A percentile compares a stretch with the other conserved stretches of the same genome.
These are phyloP conservation scores for Papilio demoleus DNA, from an alignment of 2,888 invertebrate genomes.

Conservation along the genomic window DNA sequence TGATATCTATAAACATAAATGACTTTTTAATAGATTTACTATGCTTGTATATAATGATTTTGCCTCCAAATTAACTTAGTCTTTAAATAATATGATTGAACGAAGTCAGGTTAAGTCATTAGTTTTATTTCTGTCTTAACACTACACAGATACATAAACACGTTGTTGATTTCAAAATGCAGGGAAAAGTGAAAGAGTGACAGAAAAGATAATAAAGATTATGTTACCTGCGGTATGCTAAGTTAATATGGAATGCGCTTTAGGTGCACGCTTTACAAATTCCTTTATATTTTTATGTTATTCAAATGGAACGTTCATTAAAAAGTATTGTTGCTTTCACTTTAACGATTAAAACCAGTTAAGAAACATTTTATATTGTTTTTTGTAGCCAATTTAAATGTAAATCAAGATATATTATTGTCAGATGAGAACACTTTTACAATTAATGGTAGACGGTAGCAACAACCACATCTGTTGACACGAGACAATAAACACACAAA, in stretches of 20 bases:
- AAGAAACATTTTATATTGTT: too few relatives aligned
- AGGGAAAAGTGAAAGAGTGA: neutral
- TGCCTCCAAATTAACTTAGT: neutral
- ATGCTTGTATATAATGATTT: too few relatives aligned
- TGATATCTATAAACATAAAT: too few relatives aligned
- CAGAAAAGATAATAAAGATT: slow-evolving; percentile 1
- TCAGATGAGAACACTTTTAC: too few relatives aligned
- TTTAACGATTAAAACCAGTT: slow-evolving; percentile 5
- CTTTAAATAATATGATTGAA: neutral
- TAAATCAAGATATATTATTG: too few relatives aligned
- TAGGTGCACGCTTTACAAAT: slow-evolving; percentile 7
- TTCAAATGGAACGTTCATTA: neutral
- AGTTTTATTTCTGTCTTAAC: neutral
- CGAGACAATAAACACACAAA: too few relatives aligned
- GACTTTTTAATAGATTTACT: too few relatives aligned
- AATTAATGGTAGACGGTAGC: too few relatives aligned
- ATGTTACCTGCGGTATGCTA: slow-evolving; percentile 2
- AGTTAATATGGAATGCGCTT: slow-evolving; percentile 13
- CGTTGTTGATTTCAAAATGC: neutral
- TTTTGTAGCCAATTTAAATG: neutral
- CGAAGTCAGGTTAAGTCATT: neutral
- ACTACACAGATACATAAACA: neutral
- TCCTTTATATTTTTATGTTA: neutral
- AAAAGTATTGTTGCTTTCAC: neutral
- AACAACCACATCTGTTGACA: too few relatives aligned